Evolutionary conservation across 2,797 vertebrate species (phyloP).

Genomic region (Gymnopithys bicolor): DNA sequence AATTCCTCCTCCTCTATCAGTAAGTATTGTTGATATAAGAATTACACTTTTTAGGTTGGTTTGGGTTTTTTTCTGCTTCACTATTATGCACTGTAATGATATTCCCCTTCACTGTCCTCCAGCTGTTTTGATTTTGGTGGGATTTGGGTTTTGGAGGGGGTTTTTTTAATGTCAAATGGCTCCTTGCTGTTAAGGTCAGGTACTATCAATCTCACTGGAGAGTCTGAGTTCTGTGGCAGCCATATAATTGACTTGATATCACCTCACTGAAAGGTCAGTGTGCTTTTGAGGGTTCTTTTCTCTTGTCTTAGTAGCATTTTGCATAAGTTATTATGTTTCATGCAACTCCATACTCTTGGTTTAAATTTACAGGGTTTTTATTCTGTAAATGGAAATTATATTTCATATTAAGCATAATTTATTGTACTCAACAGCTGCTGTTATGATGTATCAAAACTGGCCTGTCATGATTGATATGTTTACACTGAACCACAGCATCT

Average conservation of each 20-base stretch:
- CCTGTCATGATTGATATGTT: background rate
- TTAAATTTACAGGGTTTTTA: background rate
- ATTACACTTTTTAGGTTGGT: background rate
- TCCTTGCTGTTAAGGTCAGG: conserved; percentile 6
- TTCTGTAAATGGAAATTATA: background rate
- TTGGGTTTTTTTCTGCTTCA: background rate
- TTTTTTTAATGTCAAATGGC: background rate
- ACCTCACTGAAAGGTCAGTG: conserved; percentile 22
- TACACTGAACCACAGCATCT: background rate
- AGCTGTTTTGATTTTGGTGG: background rate
- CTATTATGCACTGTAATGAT: background rate
- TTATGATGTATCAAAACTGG: background rate
- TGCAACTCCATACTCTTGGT: background rate
- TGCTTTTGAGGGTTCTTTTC: background rate
- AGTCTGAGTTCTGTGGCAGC: background rate
- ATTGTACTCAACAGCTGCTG: background rate
- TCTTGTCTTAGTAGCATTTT: background rate
- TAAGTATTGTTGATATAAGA: background rate
- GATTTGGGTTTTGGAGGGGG: too few relatives aligned
- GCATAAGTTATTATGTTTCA: background rate
- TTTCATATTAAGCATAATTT: background rate
- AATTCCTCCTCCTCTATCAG: background rate
- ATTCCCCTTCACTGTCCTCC: background rate
- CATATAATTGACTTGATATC: background rate
- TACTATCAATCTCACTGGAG: background rate